Conservation (phyloP, 2,797 vertebrate genomes). For the Thamnophis elegans region DNA sequence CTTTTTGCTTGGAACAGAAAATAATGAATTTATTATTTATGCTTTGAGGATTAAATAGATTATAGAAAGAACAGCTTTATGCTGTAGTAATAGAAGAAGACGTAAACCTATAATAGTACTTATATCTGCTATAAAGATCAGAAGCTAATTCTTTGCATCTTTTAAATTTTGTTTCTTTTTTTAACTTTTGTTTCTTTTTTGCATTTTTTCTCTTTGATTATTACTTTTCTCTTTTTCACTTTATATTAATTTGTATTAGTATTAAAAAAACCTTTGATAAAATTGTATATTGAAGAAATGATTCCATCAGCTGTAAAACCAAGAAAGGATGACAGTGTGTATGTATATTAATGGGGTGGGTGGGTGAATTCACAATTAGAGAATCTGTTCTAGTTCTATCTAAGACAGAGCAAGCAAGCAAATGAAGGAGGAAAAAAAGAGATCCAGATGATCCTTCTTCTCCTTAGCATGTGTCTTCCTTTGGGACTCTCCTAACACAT, state of each 20-base stretch:
- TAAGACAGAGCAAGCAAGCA: background rate
- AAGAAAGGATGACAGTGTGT: background rate
- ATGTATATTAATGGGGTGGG: background rate
- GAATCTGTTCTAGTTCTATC: background rate
- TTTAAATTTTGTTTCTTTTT: background rate
- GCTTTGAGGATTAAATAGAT: background rate
- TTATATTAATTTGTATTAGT: background rate
- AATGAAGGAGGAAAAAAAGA: background rate
- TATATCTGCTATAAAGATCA: background rate
- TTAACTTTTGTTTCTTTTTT: background rate
- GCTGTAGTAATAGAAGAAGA: background rate
- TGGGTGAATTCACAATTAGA: background rate
- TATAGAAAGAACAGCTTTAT: background rate
- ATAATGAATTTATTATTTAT: background rate
- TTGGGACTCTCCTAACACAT: accelerated
- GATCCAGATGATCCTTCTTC: background rate
- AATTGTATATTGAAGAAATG: background rate
- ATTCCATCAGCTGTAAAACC: conserved; percentile 29
- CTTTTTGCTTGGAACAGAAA: background rate
- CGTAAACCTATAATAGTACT: background rate
- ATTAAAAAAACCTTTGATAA: background rate
- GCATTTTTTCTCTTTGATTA: background rate
- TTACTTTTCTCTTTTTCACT: background rate
- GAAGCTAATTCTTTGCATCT: background rate
- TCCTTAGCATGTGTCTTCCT: background rate